Evolutionary conservation across 2,113 vertebrate genomes (phyloP).

Genomic region (Prolemur simus): DNA sequence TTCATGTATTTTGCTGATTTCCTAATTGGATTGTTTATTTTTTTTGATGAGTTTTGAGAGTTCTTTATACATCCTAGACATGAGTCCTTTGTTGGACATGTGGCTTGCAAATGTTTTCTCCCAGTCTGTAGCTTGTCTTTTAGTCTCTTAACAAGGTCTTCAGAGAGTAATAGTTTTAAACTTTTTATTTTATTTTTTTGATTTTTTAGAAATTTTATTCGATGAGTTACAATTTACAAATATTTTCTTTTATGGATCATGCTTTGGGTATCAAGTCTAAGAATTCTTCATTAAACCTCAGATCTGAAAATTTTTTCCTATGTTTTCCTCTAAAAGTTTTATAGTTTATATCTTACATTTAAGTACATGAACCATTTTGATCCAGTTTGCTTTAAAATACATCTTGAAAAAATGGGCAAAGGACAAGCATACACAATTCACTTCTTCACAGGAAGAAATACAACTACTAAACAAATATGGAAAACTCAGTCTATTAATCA

Average conservation of each 20-base stretch:
- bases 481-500: constrained; percentile 20
- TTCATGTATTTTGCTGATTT: not conserved
- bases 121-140: not conserved
- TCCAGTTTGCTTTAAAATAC: not conserved
- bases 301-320: not conserved
- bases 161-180: not conserved
- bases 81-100: not conserved
- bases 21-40: not conserved
- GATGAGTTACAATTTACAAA: not conserved
- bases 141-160: not conserved
- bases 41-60: not conserved
- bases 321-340: not conserved
- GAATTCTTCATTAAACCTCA: not conserved
- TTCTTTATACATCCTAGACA: not conserved
- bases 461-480: not conserved
- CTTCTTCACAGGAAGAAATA: not conserved
- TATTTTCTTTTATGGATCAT: not conserved
- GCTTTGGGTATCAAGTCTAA: not conserved
- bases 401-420: not conserved
- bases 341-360: not conserved
- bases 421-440: not conserved
- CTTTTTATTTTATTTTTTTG: not conserved
- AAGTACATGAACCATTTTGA: not conserved
- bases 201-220: not conserved
- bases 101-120: not conserved